phyloP scores from a whole-genome alignment of 2,888 invertebrate species.

The Drosophila anomalipes region DNA sequence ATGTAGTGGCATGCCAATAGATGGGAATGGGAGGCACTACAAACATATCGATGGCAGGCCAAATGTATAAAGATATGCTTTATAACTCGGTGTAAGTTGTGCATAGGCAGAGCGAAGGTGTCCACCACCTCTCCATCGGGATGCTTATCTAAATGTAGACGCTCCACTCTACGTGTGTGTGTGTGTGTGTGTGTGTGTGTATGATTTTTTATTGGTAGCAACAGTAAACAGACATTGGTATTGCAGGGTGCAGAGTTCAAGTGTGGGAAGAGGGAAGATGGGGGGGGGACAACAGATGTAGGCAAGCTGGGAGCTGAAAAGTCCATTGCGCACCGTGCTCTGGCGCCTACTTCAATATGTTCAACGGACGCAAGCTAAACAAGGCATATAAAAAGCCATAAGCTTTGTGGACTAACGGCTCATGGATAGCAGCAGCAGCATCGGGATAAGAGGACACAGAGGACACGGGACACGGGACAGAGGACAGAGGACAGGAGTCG shows the following conservation, averaged over 20 bases:
- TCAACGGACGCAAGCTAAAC: conserved; percentile 62
- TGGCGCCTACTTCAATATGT: conserved; percentile 76
- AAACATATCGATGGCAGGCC: conserved; percentile 63
- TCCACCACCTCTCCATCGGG: conserved; percentile 37
- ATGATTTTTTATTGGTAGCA: conserved; percentile 64
- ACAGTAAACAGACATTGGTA: conserved; percentile 41
- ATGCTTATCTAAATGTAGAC: conserved; percentile 58
- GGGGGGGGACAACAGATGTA: conserved; percentile 10
- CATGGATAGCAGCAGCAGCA: conserved; percentile 24
- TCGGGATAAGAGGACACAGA: background rate
- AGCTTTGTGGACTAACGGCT: conserved; percentile 60
- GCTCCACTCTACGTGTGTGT: conserved; percentile 28
- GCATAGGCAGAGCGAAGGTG: conserved; percentile 37
- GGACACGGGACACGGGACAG: background rate
- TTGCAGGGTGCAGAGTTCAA: background rate
- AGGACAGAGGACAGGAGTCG: background rate
- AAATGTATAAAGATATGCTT: conserved; percentile 75
- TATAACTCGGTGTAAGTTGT: conserved; percentile 64
- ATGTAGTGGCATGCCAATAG: conserved; percentile 18
- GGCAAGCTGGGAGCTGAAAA: conserved; percentile 15
- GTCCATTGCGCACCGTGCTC: conserved; percentile 15
- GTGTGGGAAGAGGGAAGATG: background rate
- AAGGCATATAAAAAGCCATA: conserved; percentile 79
- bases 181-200: conserved; percentile 16
- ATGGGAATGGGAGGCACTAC: conserved; percentile 51